Evolutionary conservation across 2,113 vertebrate genomes (phyloP).

Genomic region (Tiliqua scincoides): DNA sequence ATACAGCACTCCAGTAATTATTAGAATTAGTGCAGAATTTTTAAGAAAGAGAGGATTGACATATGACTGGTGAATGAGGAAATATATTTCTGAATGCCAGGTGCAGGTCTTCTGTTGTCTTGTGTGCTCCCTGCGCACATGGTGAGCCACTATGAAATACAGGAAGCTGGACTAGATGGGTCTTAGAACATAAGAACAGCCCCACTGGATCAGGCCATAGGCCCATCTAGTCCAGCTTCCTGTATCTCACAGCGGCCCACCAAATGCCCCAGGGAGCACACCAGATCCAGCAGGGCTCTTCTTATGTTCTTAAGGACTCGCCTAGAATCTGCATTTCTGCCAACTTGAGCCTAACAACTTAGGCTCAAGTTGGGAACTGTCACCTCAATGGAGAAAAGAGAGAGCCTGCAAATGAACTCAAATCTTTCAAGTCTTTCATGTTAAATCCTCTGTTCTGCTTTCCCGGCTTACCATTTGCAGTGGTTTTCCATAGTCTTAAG

Average conservation of each 20-base stretch:
- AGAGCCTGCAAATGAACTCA: neutral
- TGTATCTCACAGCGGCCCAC: too few relatives aligned
- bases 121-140: too few relatives aligned
- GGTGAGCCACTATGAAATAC: too few relatives aligned
- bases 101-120: too few relatives aligned
- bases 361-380: neutral
- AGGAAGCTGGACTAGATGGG: too few relatives aligned
- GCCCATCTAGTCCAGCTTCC: too few relatives aligned
- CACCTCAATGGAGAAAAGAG: neutral
- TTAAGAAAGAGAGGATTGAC: neutral
- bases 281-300: too few relatives aligned
- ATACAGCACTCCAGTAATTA: neutral
- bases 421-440: neutral
- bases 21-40: neutral
- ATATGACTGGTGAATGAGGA: accelerated
- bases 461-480: neutral
- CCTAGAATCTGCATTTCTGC: neutral
- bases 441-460: neutral
- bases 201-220: too few relatives aligned
- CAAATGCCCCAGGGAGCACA: too few relatives aligned
- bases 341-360: neutral
- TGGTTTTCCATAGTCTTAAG: neutral
- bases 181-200: too few relatives aligned
- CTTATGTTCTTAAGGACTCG: too few relatives aligned
- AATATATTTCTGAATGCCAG: too few relatives aligned